These are phyloP conservation scores for Parochlus steinenii DNA, from an alignment of 2,888 invertebrate genomes.

Conservation along the genomic window DNA sequence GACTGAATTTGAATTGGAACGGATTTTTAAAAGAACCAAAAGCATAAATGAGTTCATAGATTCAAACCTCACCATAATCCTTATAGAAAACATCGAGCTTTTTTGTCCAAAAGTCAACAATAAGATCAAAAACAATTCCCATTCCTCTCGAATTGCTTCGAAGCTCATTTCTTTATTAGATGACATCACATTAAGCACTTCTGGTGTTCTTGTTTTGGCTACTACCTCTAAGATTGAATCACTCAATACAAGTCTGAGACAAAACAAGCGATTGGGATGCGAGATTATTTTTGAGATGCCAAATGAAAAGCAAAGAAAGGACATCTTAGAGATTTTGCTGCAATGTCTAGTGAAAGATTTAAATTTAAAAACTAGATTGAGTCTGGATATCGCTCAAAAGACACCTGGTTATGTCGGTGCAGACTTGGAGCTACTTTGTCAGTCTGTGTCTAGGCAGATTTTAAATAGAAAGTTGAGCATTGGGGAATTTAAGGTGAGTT, in stretches of 20 bases:
- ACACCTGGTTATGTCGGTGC: slow-evolving; percentile 41
- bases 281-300: slow-evolving; percentile 33
- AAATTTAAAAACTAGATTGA: slow-evolving; percentile 15
- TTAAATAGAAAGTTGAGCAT: slow-evolving; percentile 1
- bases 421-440: slow-evolving; percentile 34
- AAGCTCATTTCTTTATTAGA: slow-evolving; percentile 35
- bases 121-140: slow-evolving; percentile 20
- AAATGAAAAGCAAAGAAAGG: slow-evolving; percentile 27
- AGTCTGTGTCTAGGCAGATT: slow-evolving; percentile 22
- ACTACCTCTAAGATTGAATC: slow-evolving; percentile 34
- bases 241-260: slow-evolving; percentile 32
- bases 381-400: slow-evolving; percentile 31
- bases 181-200: slow-evolving; percentile 21
- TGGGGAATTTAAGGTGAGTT: not conserved
- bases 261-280: slow-evolving; percentile 36
- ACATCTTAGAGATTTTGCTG: slow-evolving; percentile 26
- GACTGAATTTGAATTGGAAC: slow-evolving; percentile 31
- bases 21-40: slow-evolving; percentile 26
- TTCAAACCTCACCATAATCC: slow-evolving; percentile 26
- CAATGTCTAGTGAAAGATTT: slow-evolving; percentile 14
- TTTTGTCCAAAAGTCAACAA: slow-evolving; percentile 26
- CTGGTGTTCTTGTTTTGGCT: slow-evolving; percentile 33
- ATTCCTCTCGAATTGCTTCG: slow-evolving; percentile 27
- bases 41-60: slow-evolving; percentile 2
- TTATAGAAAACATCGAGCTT: slow-evolving; percentile 31